Percentiles rank a stretch among this genome's conserved stretches.
Conservation (phyloP, 2,797 vertebrate genomes). For the Streptopelia turtur region DNA sequence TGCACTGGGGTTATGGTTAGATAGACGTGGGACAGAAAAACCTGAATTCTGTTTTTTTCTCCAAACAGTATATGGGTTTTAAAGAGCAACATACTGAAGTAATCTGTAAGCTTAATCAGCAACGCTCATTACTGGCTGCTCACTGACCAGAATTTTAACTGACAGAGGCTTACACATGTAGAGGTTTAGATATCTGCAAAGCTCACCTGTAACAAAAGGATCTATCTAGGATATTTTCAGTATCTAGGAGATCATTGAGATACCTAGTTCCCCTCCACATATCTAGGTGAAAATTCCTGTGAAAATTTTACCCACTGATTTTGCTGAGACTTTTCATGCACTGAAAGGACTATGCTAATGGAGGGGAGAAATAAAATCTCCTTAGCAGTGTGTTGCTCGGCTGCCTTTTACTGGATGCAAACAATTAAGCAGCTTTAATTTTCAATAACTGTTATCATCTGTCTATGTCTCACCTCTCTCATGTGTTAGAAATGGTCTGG, state of each 20-base stretch:
- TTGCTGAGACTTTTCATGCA: background rate
- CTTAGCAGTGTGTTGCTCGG: rapidly evolving
- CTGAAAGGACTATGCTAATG: background rate
- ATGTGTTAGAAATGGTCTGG: background rate
- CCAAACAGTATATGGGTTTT: background rate
- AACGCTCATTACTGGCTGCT: background rate
- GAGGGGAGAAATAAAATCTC: background rate
- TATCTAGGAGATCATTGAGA: background rate
- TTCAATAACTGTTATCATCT: background rate
- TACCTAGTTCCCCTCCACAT: background rate
- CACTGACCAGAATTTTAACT: background rate
- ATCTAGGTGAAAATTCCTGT: background rate
- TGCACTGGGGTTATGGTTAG: background rate
- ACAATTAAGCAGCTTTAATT: background rate
- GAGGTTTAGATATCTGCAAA: background rate
- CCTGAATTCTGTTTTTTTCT: background rate
- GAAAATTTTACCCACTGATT: background rate
- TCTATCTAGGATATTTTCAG: background rate
- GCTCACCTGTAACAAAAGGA: background rate
- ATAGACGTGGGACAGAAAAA: background rate
- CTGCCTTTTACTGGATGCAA: background rate
- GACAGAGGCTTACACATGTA: background rate
- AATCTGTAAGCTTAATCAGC: background rate
- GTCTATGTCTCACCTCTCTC: background rate
- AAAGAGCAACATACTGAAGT: background rate